Evolutionary conservation across 1,140 invertebrate genomes (phyloP).

Genomic region (Manduca sexta): DNA sequence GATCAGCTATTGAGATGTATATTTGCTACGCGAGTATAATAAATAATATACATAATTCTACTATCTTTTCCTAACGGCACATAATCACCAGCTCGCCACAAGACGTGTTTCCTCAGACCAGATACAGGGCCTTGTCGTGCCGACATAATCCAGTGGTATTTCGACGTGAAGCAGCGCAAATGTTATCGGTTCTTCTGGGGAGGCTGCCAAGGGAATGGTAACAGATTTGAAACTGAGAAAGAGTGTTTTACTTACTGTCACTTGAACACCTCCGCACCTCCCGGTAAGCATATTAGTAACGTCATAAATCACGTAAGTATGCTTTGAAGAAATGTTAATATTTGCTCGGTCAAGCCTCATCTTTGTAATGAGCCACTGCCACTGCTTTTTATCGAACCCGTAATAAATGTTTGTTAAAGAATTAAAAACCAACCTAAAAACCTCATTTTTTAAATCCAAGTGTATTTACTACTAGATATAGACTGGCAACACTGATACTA

Average conservation of each 20-base stretch:
- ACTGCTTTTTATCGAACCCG: too few relatives aligned
- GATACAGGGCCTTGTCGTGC: slow-evolving; percentile 87
- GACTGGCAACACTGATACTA: too few relatives aligned
- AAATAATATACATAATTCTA: background rate
- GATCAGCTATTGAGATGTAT: too few relatives aligned
- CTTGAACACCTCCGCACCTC: slow-evolving; percentile 30
- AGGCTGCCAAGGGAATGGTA: slow-evolving; percentile 93
- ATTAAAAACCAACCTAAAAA: too few relatives aligned
- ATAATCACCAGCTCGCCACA: slow-evolving; percentile 59
- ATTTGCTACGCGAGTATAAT: too few relatives aligned
- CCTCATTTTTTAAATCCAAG: too few relatives aligned
- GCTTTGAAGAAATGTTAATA: background rate
- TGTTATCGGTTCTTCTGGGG: slow-evolving; percentile 95
- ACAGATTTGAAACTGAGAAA: slow-evolving; percentile 87
- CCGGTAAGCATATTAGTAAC: too few relatives aligned
- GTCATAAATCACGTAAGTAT: background rate
- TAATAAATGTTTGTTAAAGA: too few relatives aligned
- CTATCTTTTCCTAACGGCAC: background rate
- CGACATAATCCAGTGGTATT: slow-evolving; percentile 92
- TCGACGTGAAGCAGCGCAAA: slow-evolving; percentile 86
- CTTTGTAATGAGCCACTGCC: too few relatives aligned
- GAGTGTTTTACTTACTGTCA: slow-evolving; percentile 87
- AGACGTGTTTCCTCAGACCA: slow-evolving; percentile 77
- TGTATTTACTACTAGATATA: too few relatives aligned
- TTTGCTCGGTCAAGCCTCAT: too few relatives aligned